Evolutionary conservation across 2,113 vertebrate species (phyloP).

Genomic region (Pagrus major): DNA sequence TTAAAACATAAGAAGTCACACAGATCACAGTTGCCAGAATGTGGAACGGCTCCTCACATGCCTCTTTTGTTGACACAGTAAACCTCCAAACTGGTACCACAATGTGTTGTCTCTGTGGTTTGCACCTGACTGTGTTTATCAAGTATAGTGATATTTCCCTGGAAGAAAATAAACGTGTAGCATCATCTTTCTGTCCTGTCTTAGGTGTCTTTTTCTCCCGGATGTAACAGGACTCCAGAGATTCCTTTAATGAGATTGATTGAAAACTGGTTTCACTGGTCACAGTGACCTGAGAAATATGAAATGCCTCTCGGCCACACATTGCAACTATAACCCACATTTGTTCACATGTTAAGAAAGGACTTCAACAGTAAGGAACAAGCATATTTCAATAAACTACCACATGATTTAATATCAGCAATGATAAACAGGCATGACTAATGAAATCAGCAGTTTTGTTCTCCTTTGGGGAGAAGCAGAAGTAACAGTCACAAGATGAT

Average conservation of each 20-base stretch:
- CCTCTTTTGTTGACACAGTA: background rate
- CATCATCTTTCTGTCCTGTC: background rate
- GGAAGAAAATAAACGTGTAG: background rate
- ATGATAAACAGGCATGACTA: accelerated
- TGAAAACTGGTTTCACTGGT: no score
- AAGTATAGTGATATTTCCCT: background rate
- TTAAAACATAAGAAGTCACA: background rate
- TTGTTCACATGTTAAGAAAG: background rate
- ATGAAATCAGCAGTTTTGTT: background rate
- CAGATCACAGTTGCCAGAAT: no score
- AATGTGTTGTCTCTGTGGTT: background rate
- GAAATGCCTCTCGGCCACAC: background rate
- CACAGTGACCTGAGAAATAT: background rate
- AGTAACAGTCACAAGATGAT: slow-evolving; percentile 31
- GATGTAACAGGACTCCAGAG: background rate
- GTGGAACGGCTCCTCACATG: no score
- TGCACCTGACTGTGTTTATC: background rate
- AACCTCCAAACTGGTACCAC: background rate
- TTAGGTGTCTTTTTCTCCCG: background rate
- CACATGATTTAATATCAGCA: background rate
- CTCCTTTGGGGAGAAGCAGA: slow-evolving; percentile 42
- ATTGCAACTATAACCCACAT: background rate
- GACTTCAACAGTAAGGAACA: background rate
- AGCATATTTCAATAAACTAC: background rate
- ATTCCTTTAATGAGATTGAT: no score